phyloP scores from a whole-genome alignment of 1,140 invertebrate species.

The Laupala kohalensis region DNA sequence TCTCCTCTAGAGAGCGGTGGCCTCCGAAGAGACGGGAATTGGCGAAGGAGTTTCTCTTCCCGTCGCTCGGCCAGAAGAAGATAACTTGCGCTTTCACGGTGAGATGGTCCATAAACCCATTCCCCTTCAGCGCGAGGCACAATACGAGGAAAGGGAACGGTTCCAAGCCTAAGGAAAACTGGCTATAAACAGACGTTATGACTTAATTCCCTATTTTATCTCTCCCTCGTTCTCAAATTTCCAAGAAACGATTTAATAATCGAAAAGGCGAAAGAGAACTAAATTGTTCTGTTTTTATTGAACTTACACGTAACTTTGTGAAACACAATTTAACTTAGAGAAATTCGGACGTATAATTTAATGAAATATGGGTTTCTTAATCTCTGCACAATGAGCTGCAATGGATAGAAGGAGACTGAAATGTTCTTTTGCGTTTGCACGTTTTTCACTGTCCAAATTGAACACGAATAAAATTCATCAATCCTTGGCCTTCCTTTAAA shows the following conservation, averaged over 20 bases:
- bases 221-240: background rate
- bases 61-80: background rate
- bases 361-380: too few species aligned
- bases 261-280: background rate
- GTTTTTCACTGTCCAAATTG: too few species aligned
- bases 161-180: background rate
- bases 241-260: background rate
- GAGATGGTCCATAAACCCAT: background rate
- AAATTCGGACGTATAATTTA: too few species aligned
- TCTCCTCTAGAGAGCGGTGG: background rate
- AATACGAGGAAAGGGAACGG: background rate
- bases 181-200: background rate
- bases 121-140: background rate
- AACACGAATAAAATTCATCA: too few species aligned
- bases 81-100: background rate
- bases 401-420: too few species aligned
- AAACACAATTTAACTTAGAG: too few species aligned
- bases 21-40: background rate
- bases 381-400: too few species aligned
- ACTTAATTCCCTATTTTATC: background rate
- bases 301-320: too few species aligned
- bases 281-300: background rate
- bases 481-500: too few species aligned
- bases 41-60: too few species aligned
- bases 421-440: too few species aligned